These are phyloP conservation scores for Batillaria attramentaria DNA, from an alignment of 1,140 invertebrate species.

Conservation along the genomic window DNA sequence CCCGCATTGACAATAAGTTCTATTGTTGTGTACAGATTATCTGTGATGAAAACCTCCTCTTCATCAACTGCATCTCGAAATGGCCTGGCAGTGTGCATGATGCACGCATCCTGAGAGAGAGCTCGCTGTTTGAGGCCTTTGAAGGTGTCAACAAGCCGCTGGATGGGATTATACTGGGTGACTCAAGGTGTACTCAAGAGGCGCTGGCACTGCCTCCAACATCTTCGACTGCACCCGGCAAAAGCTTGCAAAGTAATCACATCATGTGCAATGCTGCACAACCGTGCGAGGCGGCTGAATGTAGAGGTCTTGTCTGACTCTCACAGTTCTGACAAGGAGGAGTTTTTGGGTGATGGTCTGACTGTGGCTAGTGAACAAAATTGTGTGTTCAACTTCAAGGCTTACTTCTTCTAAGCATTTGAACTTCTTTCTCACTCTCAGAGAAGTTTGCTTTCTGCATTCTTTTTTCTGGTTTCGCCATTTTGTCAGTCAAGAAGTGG, in stretches of 20 bases:
- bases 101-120: constrained; percentile 27
- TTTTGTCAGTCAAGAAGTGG: no score
- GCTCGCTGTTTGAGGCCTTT: constrained; percentile 21
- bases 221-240: constrained; percentile 5
- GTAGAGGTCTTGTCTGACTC: neutral
- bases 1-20: neutral
- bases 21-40: constrained; percentile 1
- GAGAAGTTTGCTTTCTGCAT: no score
- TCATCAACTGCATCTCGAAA: neutral
- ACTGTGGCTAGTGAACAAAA: no score
- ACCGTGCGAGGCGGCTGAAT: constrained; percentile 17
- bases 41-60: constrained; percentile 2
- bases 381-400: no score
- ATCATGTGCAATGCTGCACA: constrained; percentile 26
- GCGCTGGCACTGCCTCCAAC: constrained; percentile 6
- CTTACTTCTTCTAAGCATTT: no score
- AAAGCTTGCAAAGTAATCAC: constrained; percentile 19
- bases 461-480: no score
- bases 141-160: constrained; percentile 26
- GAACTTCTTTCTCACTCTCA: no score
- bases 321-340: neutral
- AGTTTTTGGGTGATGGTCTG: neutral
- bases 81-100: constrained; percentile 29
- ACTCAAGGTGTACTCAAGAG: constrained; percentile 28
- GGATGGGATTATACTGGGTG: constrained; percentile 27